Evolutionary conservation across 1,140 invertebrate genomes (phyloP).

Genomic region (Trialeurodes vaporariorum): DNA sequence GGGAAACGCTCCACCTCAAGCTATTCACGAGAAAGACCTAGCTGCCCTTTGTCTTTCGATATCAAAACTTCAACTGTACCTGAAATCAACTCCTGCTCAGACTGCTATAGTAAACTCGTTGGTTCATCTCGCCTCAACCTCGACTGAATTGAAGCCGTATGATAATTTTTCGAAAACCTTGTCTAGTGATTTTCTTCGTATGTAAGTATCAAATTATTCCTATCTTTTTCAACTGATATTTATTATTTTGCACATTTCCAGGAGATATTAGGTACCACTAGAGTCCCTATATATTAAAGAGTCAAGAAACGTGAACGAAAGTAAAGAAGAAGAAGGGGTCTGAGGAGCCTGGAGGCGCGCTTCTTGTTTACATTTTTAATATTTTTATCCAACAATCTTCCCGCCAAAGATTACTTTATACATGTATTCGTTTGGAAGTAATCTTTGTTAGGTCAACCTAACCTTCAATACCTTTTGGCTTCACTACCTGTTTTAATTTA

Average conservation of each 20-base stretch:
- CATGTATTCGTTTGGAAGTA: too few species aligned
- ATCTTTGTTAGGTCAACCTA: too few species aligned
- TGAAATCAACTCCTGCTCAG: background rate
- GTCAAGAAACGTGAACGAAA: too few species aligned
- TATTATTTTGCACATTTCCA: background rate
- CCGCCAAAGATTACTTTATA: too few species aligned
- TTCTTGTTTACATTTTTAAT: too few species aligned
- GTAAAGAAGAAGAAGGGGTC: too few species aligned
- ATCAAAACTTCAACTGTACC: background rate
- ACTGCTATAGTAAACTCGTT: background rate
- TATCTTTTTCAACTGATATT: slow-evolving; percentile 1
- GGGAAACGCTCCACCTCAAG: background rate
- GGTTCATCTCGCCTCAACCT: background rate
- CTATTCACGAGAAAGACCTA: background rate
- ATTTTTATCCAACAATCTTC: too few species aligned
- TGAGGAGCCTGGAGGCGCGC: too few species aligned
- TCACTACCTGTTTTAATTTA: too few species aligned
- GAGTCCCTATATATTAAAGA: too few species aligned
- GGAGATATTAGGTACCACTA: too few species aligned
- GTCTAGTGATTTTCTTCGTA: background rate
- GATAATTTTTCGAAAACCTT: background rate
- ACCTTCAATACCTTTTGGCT: too few species aligned
- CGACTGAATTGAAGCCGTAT: background rate
- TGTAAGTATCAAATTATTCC: slow-evolving; percentile 2
- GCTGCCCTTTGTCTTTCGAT: background rate